Conservation (phyloP, 2,888 invertebrate genomes). For the Taphrorychus bicolor region DNA sequence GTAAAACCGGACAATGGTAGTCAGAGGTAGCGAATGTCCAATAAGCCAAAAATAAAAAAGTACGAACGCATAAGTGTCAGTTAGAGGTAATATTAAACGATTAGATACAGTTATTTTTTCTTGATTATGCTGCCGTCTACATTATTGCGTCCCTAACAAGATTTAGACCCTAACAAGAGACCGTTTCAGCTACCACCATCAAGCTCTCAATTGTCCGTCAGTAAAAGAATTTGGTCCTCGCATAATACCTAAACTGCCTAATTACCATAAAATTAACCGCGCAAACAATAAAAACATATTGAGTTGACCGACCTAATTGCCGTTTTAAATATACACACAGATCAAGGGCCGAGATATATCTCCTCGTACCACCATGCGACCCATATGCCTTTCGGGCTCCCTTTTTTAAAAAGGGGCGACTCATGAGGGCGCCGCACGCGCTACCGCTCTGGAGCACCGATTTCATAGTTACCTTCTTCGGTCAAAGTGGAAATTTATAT, state of each 20-base stretch:
- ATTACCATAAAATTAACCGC: slow-evolving; percentile 28
- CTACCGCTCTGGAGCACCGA: slow-evolving; percentile 14
- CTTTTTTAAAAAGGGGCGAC: slow-evolving; percentile 21
- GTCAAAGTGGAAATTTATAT: slow-evolving; percentile 14
- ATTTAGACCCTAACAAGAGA: too few relatives aligned
- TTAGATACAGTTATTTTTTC: too few relatives aligned
- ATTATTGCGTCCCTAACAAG: too few relatives aligned
- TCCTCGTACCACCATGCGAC: slow-evolving; percentile 31
- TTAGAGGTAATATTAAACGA: too few relatives aligned
- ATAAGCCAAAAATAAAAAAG: too few relatives aligned
- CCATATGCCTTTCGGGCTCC: slow-evolving; percentile 28
- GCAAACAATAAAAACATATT: slow-evolving; percentile 3
- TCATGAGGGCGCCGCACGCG: slow-evolving; percentile 36
- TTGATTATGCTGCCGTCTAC: too few relatives aligned
- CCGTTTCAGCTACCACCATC: neutral
- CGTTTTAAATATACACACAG: slow-evolving; percentile 22
- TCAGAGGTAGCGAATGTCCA: too few relatives aligned
- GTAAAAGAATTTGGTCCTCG: slow-evolving; percentile 1
- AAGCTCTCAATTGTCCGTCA: neutral
- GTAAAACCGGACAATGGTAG: too few relatives aligned
- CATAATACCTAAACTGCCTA: neutral
- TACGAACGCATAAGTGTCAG: too few relatives aligned
- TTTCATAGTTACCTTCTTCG: slow-evolving; percentile 19
- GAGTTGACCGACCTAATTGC: slow-evolving; percentile 8
- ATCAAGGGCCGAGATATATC: slow-evolving; percentile 25